These are phyloP conservation scores for Drosophila limbata DNA, from an alignment of 2,888 invertebrate genomes.

Conservation along the genomic window DNA sequence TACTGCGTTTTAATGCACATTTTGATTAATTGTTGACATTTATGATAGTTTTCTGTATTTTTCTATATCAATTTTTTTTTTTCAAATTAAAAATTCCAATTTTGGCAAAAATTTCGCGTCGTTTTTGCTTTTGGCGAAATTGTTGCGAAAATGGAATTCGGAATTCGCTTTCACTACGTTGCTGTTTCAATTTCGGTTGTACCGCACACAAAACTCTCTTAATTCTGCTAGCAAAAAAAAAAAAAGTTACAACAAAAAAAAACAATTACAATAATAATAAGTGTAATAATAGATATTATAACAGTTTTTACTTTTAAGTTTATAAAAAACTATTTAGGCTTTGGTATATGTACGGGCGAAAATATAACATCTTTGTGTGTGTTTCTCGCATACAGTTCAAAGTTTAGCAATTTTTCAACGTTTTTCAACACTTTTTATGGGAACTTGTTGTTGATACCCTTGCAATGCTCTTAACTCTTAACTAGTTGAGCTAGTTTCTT, in stretches of 20 bases:
- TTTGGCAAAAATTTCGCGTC: constrained; percentile 15
- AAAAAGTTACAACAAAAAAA: not conserved
- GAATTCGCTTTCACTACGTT: constrained; percentile 7
- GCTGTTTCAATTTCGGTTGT: constrained; percentile 42
- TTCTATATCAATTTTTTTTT: not conserved
- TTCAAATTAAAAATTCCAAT: constrained; percentile 10
- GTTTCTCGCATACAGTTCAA: constrained; percentile 51
- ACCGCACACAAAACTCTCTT: constrained; percentile 40
- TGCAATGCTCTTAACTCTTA: not conserved
- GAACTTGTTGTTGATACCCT: not conserved
- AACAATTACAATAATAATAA: constrained; percentile 28
- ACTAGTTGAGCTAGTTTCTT: not conserved
- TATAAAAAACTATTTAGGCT: constrained; percentile 58
- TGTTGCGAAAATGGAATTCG: constrained; percentile 22
- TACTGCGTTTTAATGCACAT: constrained; percentile 43
- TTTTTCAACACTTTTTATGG: not conserved
- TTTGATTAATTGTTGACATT: constrained; percentile 54
- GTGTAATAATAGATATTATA: constrained; percentile 22
- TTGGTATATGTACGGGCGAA: constrained; percentile 73
- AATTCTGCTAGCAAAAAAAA: constrained; percentile 29
- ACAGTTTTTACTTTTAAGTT: constrained; percentile 16
- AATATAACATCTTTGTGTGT: constrained; percentile 7
- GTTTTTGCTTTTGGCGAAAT: not conserved
- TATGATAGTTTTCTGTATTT: not conserved
- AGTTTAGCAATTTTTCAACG: constrained; percentile 16